Evolutionary conservation across 2,113 vertebrate species (phyloP).

Genomic region (Carassius carassius): DNA sequence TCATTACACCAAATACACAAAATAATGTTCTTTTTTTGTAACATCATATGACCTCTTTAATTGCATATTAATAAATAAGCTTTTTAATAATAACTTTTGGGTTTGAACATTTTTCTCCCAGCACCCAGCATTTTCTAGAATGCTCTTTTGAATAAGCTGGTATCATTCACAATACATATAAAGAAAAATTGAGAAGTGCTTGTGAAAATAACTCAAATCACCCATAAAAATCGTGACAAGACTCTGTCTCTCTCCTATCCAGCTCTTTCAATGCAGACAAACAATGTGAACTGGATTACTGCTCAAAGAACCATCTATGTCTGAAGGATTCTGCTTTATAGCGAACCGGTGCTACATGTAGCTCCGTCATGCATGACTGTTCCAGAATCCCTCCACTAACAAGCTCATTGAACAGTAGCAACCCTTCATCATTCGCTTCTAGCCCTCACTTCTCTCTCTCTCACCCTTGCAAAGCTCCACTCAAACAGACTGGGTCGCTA

Average conservation of each 20-base stretch:
- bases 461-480: not conserved
- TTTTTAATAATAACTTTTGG: too few species aligned
- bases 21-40: too few species aligned
- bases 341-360: not conserved
- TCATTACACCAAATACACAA: too few species aligned
- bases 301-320: not conserved
- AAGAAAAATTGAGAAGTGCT: not conserved
- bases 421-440: not conserved
- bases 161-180: not conserved
- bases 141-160: too few species aligned
- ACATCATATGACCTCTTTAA: too few species aligned
- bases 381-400: conserved; percentile 8
- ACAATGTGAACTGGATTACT: not conserved
- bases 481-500: not conserved
- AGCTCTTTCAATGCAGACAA: not conserved
- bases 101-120: too few species aligned
- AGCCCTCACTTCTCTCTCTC: not conserved
- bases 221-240: not conserved
- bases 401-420: conserved; percentile 9
- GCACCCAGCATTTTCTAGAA: too few species aligned
- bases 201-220: not conserved
- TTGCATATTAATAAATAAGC: too few species aligned
- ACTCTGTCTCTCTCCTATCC: not conserved
- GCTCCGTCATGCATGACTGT: not conserved
- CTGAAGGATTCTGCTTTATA: not conserved